phyloP scores from a whole-genome alignment of 2,797 vertebrate species.

The Salarias fasciatus region DNA sequence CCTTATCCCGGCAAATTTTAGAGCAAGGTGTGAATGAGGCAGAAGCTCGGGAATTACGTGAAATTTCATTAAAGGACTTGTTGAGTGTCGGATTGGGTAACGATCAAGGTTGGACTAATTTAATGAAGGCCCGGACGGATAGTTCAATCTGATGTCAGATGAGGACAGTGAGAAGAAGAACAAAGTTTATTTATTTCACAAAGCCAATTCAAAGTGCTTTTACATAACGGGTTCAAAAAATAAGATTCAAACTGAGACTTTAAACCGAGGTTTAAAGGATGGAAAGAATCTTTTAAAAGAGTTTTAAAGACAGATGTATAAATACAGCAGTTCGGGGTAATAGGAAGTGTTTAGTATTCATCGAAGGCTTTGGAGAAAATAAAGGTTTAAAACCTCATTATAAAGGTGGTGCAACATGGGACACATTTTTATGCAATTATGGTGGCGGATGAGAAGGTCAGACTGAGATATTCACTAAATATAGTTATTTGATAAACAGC shows the following conservation, averaged over 20 bases:
- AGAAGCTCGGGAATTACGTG: constrained; percentile 17
- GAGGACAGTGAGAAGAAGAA: constrained; percentile 54
- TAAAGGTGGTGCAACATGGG: background rate
- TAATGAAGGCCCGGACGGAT: constrained; percentile 25
- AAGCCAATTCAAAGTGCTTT: constrained; percentile 30
- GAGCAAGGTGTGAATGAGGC: constrained; percentile 22
- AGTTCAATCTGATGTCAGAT: constrained; percentile 24
- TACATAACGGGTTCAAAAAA: constrained; percentile 34
- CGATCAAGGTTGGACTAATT: constrained; percentile 37
- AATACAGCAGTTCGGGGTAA: constrained; percentile 1
- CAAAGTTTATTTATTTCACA: constrained; percentile 30
- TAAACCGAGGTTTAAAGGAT: constrained; percentile 1
- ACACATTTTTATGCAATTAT: constrained; percentile 1
- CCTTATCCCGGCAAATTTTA: constrained; percentile 22
- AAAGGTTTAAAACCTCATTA: background rate
- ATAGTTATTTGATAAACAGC: background rate
- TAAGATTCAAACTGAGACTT: background rate
- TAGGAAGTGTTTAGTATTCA: constrained; percentile 2
- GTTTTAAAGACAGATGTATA: background rate
- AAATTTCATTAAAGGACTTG: background rate
- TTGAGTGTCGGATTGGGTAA: constrained; percentile 27
- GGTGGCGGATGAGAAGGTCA: background rate
- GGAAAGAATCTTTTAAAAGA: background rate
- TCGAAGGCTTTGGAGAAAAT: constrained; percentile 7
- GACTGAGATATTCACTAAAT: background rate